Base-by-base conservation (phyloP, 2,797 vertebrate genomes). In the Phrynocephalus vlangalii region DNA sequence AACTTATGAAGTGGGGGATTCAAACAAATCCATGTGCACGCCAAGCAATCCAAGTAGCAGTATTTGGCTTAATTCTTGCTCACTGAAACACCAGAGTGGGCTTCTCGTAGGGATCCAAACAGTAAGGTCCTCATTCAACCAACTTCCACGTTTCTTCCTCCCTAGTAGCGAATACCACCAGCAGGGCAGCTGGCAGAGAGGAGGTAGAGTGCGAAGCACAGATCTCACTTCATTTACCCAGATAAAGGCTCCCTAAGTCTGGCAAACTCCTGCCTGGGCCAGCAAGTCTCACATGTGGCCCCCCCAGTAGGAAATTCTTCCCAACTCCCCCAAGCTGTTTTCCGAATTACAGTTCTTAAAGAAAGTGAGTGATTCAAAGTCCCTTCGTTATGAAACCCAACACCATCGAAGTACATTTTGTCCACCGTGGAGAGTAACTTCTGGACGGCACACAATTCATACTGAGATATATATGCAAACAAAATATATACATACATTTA, bases 311-410 rank as follows among this genome's bases (percentile, higher is more conserved):
- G 44, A 52, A 50, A 66, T 73, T 28, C 28, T 28, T 28, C 6
- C 52, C 6, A 30, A 70, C 24, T 5, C 38, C 78, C 70, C 11
- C 52, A 48, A 48, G n/a, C 33, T 38, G n/a, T 82, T 38, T 44
- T 66, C 70, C 52, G 56, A 73, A 73, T 81, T 67, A 38, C 38
- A 82, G 79, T 67, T 81, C 44, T 85, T 16, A 22, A 67, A 72
- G 68, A 70, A 79, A 72, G 77, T 52, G 28, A 48, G 33, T 66
- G 82, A 81, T 84, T 56, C 71, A 76, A 70, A 75, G n/a, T 60
- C 60, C 70, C 77, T 80, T 67, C 18, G 1, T 60, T 60, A 82
- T 11, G 82, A 87, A 87, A 87, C 48, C 71, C 63, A 85, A 85
- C 82, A 80, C 78, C 82, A 15, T 26, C 76, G 16, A 22, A 66